phyloP scores from a whole-genome alignment of 2,113 vertebrate species.

The Urocynchramus pylzowi region DNA sequence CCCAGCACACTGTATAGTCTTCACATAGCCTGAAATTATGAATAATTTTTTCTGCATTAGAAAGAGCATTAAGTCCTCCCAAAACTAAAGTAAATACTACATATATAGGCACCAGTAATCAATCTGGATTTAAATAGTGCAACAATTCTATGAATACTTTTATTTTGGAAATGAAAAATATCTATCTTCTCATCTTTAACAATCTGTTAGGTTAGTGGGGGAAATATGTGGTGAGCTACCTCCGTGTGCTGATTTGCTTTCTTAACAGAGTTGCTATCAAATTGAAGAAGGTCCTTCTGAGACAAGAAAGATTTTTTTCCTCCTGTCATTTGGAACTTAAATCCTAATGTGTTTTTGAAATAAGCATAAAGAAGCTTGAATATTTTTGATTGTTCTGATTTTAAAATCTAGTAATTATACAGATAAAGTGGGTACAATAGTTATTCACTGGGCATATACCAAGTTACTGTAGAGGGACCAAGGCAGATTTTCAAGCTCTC shows the following conservation, averaged over 20 bases:
- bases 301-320: neutral
- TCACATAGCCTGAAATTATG: neutral
- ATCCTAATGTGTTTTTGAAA: neutral
- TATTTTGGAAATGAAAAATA: neutral
- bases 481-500: neutral
- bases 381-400: neutral
- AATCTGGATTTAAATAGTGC: neutral
- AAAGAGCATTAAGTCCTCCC: neutral
- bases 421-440: neutral
- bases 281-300: neutral
- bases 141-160: neutral
- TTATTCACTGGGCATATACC: neutral
- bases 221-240: neutral
- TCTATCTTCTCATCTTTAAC: neutral
- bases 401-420: neutral
- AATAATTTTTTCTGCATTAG: neutral
- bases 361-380: neutral
- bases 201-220: neutral
- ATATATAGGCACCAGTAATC: neutral
- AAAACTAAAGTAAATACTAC: neutral
- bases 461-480: neutral
- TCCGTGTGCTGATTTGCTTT: neutral
- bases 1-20: neutral
- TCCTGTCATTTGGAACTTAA: neutral
- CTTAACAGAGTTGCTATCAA: neutral